Conservation (phyloP, 2,797 vertebrate genomes). For the Esox lucius region DNA sequence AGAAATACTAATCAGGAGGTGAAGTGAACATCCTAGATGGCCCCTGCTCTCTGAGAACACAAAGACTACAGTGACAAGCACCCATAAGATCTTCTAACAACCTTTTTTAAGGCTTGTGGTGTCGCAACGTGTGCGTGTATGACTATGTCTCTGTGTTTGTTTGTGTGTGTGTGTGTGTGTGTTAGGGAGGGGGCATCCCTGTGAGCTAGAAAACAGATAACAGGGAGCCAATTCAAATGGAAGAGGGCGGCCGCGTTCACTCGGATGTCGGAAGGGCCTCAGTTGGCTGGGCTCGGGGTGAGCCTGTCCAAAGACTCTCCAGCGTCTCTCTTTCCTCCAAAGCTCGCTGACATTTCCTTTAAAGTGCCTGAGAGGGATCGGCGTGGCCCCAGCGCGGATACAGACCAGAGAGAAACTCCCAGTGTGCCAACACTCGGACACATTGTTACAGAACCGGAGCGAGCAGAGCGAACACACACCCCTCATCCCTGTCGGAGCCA, state of each 20-base stretch:
- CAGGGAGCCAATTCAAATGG: conserved; percentile 1
- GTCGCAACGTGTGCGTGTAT: neutral
- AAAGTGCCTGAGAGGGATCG: conserved; percentile 25
- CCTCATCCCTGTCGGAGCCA: neutral
- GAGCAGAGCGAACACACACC: neutral
- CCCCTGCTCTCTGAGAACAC: conserved; percentile 3
- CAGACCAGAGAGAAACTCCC: conserved; percentile 17
- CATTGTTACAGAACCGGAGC: neutral
- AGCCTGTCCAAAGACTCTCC: neutral
- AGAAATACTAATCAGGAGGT: conserved; percentile 21
- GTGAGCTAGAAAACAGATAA: neutral
- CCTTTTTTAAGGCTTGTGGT: neutral
- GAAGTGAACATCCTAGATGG: neutral
- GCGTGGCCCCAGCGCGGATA: conserved; percentile 22
- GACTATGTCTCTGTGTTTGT: conserved; percentile 7
- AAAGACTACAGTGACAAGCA: conserved; percentile 1
- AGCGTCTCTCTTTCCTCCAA: conserved; percentile 29
- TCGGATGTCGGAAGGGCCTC: neutral
- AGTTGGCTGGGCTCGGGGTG: neutral
- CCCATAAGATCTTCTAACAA: neutral
- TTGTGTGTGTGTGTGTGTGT: conserved; percentile 4
- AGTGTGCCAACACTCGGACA: conserved; percentile 1
- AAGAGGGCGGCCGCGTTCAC: neutral
- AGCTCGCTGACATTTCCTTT: conserved; percentile 52
- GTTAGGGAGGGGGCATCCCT: conserved; percentile 1